Evolutionary conservation across 2,888 invertebrate genomes (phyloP), one percentile per base, ranked within the genome.

Genomic region (Trissolcus japonicus): DNA sequence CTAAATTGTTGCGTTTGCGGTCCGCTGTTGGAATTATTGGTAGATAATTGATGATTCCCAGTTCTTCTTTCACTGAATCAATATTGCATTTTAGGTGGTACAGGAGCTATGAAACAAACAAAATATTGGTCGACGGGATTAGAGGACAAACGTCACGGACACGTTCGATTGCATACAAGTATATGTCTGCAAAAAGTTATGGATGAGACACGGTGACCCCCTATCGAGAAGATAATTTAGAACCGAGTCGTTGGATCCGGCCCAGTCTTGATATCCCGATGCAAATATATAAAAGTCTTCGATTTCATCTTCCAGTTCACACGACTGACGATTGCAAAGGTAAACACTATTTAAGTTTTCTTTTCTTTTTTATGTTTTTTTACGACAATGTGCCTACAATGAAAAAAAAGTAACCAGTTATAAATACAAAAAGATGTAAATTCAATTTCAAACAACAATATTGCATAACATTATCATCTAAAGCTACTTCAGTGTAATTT

Each of bases 191-290:
- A 11, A 62, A 74, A 78, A 73, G 69, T 63, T 77, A 73, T 67
- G 63, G 60, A 55, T 55, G 67, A 72, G 59, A 59, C 50, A 14
- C 73, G 78, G 82, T 79, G 83, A 82, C 83, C 86, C 84, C 88
- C 88, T 80, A 86, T 83, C 83, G 88, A 74, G 88, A 85, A 81
- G 82, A 87, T 85, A 87, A 88, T 88, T 88, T 88, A 88, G 83
- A 81, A 83, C 84, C 87, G 81, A 86, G 85, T 83, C 83, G 82
- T 83, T 80, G 82, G 82, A 82, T 76, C 76, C 79, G 76, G 82
- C 84, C 80, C 80, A 80, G 83, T 82, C 84, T 83, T 79, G 85
- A 85, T 73, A 76, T 57, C 55, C 17, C 46, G 56, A 35, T 48
- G 62, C 48, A 67, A 72, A 68, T 68, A 25, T 25, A 51, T 67